Conservation (phyloP, 2,797 vertebrate species). For the Gobio occitaniae region DNA sequence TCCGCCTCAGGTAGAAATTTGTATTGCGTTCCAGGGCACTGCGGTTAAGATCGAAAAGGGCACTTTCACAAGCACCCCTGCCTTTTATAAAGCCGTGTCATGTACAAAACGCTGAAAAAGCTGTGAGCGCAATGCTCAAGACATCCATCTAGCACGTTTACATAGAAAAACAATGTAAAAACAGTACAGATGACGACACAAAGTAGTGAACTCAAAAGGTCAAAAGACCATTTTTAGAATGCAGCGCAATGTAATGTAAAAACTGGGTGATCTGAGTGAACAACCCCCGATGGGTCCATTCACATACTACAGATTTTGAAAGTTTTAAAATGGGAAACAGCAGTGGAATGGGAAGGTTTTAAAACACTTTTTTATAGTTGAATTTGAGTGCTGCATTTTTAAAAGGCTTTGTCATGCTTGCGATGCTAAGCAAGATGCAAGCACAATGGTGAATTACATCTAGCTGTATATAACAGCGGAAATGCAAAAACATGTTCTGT, state of each 20-base stretch:
- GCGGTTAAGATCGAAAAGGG: too few relatives aligned
- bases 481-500: neutral
- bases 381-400: neutral
- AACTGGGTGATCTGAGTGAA: neutral
- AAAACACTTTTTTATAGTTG: neutral
- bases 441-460: neutral
- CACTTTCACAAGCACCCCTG: too few relatives aligned
- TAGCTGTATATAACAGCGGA: neutral
- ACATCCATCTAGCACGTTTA: too few relatives aligned
- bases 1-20: too few relatives aligned
- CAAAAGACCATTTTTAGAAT: neutral
- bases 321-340: neutral
- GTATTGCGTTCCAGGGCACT: too few relatives aligned
- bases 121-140: too few relatives aligned
- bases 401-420: neutral
- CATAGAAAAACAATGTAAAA: too few relatives aligned
- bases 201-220: neutral
- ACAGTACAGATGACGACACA: too few relatives aligned
- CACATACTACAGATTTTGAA: neutral
- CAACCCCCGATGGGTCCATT: neutral
- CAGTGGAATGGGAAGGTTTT: neutral
- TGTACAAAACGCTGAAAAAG: too few relatives aligned
- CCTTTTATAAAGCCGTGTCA: too few relatives aligned
- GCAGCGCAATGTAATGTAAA: neutral
- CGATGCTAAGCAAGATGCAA: too few relatives aligned